Conservation (phyloP, 2,113 vertebrate species). For the Tylochromis polylepis region DNA sequence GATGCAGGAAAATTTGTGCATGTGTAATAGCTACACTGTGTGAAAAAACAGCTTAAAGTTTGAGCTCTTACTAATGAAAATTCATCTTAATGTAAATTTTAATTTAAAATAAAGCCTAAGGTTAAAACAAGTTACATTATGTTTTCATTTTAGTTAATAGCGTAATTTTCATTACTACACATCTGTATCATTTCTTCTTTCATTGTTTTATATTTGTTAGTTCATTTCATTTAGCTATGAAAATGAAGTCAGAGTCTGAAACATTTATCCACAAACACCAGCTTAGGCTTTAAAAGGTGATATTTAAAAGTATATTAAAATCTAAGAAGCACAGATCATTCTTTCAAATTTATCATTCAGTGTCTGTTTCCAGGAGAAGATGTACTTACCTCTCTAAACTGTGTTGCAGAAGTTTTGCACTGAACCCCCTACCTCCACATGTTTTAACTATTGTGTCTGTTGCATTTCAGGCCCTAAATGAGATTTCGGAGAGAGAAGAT, state of each 20-base stretch:
- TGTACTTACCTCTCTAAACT: not conserved
- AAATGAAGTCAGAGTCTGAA: not conserved
- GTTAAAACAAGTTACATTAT: not conserved
- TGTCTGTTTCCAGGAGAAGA: not conserved
- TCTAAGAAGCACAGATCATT: not conserved
- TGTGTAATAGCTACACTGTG: not conserved
- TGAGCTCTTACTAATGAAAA: not conserved
- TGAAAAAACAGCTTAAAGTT: not conserved
- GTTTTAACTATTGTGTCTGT: not conserved
- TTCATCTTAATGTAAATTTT: not conserved
- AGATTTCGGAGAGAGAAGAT: conserved; percentile 66
- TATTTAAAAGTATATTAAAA: not conserved
- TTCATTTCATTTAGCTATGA: not conserved
- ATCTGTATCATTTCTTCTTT: not conserved
- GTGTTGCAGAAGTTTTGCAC: not conserved
- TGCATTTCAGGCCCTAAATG: conserved; percentile 72
- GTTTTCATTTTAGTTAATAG: not conserved
- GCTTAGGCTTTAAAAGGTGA: not conserved
- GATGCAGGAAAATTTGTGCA: not conserved
- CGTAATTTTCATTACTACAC: fast-evolving
- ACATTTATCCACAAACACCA: not conserved
- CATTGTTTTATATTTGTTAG: not conserved
- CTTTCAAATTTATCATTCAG: not conserved
- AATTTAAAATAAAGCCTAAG: not conserved
- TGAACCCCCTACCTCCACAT: not conserved